Percentiles rank a stretch among this genome's conserved stretches.
These are phyloP conservation scores for Calameuta idolon DNA, from an alignment of 2,888 invertebrate genomes.

Conservation along the genomic window DNA sequence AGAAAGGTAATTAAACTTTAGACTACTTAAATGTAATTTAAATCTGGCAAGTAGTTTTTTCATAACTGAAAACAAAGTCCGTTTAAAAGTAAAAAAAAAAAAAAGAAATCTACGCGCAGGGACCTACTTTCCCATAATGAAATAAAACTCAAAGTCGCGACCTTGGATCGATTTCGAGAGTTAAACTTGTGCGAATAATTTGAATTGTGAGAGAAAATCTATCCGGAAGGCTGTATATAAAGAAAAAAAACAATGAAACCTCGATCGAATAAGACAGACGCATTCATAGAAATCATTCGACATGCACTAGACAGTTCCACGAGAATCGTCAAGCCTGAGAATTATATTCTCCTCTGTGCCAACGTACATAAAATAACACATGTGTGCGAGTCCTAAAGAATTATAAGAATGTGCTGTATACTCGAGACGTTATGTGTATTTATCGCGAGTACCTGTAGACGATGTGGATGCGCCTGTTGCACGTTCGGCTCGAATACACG, in stretches of 20 bases:
- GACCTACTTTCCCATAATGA: not conserved
- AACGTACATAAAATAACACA: not conserved
- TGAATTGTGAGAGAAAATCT: not conserved
- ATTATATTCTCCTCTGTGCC: not conserved
- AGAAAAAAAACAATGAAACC: not conserved
- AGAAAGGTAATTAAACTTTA: not conserved
- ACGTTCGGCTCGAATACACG: constrained; percentile 6
- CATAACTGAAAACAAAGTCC: not conserved
- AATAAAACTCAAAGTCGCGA: not conserved
- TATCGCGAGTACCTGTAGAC: constrained; percentile 16
- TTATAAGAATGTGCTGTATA: constrained; percentile 21
- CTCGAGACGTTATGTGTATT: constrained; percentile 11
- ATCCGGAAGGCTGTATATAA: not conserved
- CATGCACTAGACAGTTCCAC: not conserved
- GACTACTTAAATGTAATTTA: not conserved
- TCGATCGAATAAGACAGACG: not conserved
- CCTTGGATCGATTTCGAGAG: not conserved
- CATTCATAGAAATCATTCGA: not conserved
- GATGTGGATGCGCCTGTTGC: constrained; percentile 15
- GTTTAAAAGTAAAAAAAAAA: not conserved
- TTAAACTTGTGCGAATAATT: not conserved
- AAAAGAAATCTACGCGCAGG: not conserved
- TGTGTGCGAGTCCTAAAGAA: not conserved
- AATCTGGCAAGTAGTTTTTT: not conserved
- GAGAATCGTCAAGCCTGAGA: not conserved